Base-by-base conservation (phyloP, 2,113 vertebrate genomes). In the Hyla sarda region DNA sequence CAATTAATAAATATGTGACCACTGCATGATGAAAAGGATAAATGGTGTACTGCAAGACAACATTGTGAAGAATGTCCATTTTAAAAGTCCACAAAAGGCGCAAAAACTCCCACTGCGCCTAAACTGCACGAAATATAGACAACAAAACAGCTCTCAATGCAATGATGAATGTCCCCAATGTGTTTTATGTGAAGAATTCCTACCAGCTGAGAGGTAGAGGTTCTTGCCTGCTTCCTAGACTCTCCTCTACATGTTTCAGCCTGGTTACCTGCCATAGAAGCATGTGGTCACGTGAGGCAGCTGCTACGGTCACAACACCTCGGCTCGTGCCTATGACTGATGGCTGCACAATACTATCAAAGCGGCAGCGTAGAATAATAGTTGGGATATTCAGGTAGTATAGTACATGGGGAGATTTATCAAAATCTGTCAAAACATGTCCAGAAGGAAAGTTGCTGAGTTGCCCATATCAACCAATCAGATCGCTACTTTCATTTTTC, bases 241-340 rank as follows among this genome's bases (percentile, higher is more conserved):
- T 80, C 77, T 58, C 76, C 69, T 58, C 32, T 41, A 45, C 52
- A 75, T 84, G 65, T 41, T 75, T 45, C 14, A 60, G 32, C 77
- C 50, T 65, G 37, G 56, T 82, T 67, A 65, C 58, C 79, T 82
- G 79, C 41, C 21, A 45, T 81, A 62, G 34, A 41, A 19, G 54
- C 50, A 54, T 45, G 69, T 62, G 52, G 12, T 58, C 69, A 83
- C 74, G 82, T 76, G 71, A 65, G 45, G 16, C 71, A 25, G 34
- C 34, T 74, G 72, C 52, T 62, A 16, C 30, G 67, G 67, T 73
- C 65, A 73, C 34, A 73, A 41, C 72, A 52, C 32, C 48, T 41
- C 52, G 7, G 67, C 47, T 77, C 30, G 3, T 54, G 74, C 72
- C 72, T 25, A 14, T 28, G 72, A 74, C 41, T 48, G 72, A 23